Conservation (phyloP, 1,140 invertebrate species). For the Telenomus remus region DNA sequence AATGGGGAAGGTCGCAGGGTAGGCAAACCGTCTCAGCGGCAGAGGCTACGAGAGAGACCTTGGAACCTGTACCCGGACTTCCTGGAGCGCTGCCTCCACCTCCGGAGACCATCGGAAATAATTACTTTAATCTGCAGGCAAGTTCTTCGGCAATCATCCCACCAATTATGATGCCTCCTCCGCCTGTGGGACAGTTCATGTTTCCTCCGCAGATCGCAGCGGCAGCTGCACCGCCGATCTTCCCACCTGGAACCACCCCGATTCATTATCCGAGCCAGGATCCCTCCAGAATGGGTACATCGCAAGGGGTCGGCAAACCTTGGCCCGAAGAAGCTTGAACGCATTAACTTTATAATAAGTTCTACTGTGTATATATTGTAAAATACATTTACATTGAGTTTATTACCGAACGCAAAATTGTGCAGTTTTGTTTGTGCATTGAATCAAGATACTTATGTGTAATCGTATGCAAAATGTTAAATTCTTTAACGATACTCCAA, state of each 20-base stretch:
- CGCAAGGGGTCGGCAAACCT: slow-evolving; percentile 75
- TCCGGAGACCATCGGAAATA: slow-evolving; percentile 78
- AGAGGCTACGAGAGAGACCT: slow-evolving; percentile 73
- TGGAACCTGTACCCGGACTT: slow-evolving; percentile 92
- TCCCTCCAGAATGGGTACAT: slow-evolving; percentile 89
- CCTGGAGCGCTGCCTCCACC: slow-evolving; percentile 87
- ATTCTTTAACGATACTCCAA: too few relatives aligned
- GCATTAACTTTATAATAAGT: not conserved
- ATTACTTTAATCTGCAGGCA: slow-evolving; percentile 79
- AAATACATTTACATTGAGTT: too few relatives aligned
- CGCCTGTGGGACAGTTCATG: slow-evolving; percentile 75
- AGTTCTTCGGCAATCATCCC: slow-evolving; percentile 76
- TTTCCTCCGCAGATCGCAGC: slow-evolving; percentile 75
- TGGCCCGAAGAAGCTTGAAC: slow-evolving; percentile 70
- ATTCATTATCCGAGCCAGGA: slow-evolving; percentile 97
- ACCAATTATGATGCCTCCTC: slow-evolving; percentile 77
- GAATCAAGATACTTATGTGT: too few relatives aligned
- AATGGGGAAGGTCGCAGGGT: slow-evolving; percentile 96
- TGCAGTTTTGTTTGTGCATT: too few relatives aligned
- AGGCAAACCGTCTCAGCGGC: slow-evolving; percentile 76
- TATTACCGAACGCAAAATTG: too few relatives aligned
- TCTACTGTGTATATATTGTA: too few relatives aligned
- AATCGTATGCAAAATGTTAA: too few relatives aligned
- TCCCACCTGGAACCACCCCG: slow-evolving; percentile 75
- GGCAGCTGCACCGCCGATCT: slow-evolving; percentile 70